Evolutionary conservation across 2,797 vertebrate genomes (phyloP), one percentile per base, ranked within the genome.

Genomic region (Spheniscus humboldti): DNA sequence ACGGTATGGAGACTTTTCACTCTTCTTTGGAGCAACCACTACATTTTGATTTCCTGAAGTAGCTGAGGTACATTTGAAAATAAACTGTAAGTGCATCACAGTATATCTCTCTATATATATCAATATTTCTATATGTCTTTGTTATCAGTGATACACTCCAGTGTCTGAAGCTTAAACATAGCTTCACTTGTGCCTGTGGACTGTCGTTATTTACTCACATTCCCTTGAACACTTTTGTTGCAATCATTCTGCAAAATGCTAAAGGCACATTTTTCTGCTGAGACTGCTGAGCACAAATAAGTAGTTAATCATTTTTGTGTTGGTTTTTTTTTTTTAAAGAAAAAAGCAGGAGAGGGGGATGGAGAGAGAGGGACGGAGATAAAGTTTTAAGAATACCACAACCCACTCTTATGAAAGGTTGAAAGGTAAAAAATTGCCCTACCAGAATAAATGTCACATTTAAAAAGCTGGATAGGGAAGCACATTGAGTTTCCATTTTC

Each of bases 1-100:
- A 97, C 60, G 84, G 96, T 97, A 97, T 87, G 74, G 94, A 97
- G 97, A 97, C 75, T 97, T 98, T 88, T 96, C 71, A 82, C 69
- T 83, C 41, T 88, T 96, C 86, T 96, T 97, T 95, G 73, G 67
- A 92, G 84, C 50, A 95, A 67, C 45, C 39, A 85, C 75, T 95
- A 94, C 56, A 93, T 95, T 95, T 97, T 95, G 66, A 90, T 97
- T 96, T 97, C 64, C 75, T 80, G 48, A 87, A 87, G 63, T 78
- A 95, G 79, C 75, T 72, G 53, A 86, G 24, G 48, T 71, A 55
- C 62, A 84, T 72, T 80, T 96, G 92, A 88, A 92, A 97, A 98
- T 91, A 84, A 83, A 12, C 45, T 47, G 11, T 59, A 88, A 96
- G 66, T 41, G 28, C 50, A 81, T 71, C 76, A 69, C 62, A 83